Evolutionary conservation across 2,113 vertebrate species (phyloP).

Genomic region (Corythaixoides concolor): DNA sequence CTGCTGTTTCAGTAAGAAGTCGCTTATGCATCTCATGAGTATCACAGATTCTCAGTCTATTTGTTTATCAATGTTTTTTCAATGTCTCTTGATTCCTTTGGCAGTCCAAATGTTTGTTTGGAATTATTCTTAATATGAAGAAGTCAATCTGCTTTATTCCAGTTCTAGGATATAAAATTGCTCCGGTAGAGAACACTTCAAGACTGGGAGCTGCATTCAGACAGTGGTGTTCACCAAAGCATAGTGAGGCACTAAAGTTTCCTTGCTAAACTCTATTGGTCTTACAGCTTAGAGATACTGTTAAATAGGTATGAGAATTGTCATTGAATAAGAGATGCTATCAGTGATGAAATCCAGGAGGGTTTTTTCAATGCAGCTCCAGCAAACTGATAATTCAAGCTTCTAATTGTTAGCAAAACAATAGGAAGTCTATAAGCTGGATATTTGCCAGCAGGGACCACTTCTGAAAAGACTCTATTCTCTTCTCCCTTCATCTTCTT

Average conservation of each 20-base stretch:
- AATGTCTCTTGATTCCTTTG: background rate
- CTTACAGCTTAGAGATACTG: background rate
- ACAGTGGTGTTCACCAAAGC: background rate
- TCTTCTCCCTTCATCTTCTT: conserved; percentile 1
- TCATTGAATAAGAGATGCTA: background rate
- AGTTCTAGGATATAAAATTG: conserved; percentile 9
- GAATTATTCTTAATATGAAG: conserved; percentile 55
- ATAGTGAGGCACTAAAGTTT: background rate
- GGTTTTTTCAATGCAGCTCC: background rate
- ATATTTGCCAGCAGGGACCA: conserved; percentile 9
- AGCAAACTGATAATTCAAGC: conserved; percentile 2
- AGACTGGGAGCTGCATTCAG: background rate
- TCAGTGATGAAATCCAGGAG: background rate
- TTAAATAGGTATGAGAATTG: background rate
- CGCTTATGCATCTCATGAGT: background rate
- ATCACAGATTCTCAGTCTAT: background rate
- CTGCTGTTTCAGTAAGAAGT: background rate
- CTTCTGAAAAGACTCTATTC: conserved; percentile 28
- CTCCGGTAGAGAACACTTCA: background rate
- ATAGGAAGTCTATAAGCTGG: conserved; percentile 29
- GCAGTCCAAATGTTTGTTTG: conserved; percentile 46
- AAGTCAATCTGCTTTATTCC: conserved; percentile 54
- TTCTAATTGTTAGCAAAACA: conserved; percentile 32
- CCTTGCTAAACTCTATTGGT: background rate
- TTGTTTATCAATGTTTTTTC: background rate